A percentile compares a stretch with the other conserved stretches of the same genome.
Conservation (phyloP, 2,797 vertebrate species). For the Scolopax bukidnonensis region DNA sequence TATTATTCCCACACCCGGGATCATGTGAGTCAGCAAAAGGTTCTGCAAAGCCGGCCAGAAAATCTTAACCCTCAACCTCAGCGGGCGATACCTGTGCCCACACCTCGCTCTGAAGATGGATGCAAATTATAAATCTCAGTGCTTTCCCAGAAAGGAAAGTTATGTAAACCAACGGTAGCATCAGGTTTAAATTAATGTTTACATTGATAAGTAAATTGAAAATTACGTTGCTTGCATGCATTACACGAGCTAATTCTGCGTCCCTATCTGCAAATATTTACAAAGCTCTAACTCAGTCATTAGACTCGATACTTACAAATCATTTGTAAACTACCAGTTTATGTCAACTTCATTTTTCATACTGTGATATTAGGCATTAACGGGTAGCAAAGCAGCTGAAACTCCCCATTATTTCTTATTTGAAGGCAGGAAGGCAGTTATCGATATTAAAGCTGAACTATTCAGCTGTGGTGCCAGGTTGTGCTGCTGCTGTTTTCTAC, state of each 20-base stretch:
- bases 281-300: conserved; percentile 39
- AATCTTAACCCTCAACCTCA: background rate
- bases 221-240: conserved; percentile 21
- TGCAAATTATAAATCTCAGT: background rate
- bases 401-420: background rate
- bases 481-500: background rate
- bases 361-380: background rate
- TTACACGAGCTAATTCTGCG: conserved; percentile 27
- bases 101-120: background rate
- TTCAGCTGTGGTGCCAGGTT: background rate
- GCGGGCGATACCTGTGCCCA: background rate
- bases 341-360: background rate
- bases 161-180: background rate
- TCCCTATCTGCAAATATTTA: conserved; percentile 57
- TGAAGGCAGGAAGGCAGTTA: background rate
- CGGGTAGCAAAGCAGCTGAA: background rate
- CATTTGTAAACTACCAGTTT: conserved; percentile 29
- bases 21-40: fast-evolving
- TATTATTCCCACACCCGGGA: background rate
- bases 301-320: conserved; percentile 35
- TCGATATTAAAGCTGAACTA: fast-evolving
- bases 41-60: background rate
- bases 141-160: background rate
- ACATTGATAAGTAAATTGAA: conserved; percentile 50
- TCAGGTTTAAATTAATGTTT: conserved; percentile 47